Evolutionary conservation across 2,113 vertebrate species (phyloP).

Genomic region (Cyprinus carpio): DNA sequence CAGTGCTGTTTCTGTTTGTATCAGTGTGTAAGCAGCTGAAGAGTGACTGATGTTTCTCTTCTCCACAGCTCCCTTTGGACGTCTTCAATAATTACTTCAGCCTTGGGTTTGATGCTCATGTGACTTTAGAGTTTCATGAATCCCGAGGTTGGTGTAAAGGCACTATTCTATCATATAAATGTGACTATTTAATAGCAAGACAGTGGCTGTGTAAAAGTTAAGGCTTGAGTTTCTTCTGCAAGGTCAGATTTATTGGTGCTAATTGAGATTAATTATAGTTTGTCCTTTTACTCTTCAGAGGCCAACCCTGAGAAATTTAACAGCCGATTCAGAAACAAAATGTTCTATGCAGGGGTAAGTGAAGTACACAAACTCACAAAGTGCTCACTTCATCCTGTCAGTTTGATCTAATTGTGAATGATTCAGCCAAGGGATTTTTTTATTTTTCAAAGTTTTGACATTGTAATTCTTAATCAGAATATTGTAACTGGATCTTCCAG

Average conservation of each 20-base stretch:
- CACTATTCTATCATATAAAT: not conserved
- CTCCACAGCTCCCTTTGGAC: conserved; percentile 85
- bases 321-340: conserved; percentile 95
- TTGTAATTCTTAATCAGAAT: not conserved
- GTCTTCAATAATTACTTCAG: conserved; percentile 99
- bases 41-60: not conserved
- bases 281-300: conserved; percentile 73
- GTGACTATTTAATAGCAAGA: not conserved
- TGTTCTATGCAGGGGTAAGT: conserved; percentile 97
- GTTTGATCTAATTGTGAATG: not conserved
- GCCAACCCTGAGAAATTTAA: conserved; percentile 98
- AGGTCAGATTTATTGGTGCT: conserved; percentile 9
- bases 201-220: not conserved
- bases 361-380: conserved; percentile 5
- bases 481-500: not conserved
- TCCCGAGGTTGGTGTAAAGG: conserved; percentile 83
- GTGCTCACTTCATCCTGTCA: not conserved
- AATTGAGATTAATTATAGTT: conserved; percentile 27
- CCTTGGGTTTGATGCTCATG: conserved; percentile 92
- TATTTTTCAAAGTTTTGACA: not conserved
- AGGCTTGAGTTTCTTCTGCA: not conserved
- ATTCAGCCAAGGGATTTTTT: not conserved
- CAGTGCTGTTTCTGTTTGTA: not conserved
- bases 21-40: not conserved
- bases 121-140: conserved; percentile 94